These are phyloP conservation scores for Empidonax alnorum DNA, from an alignment of 2,113 vertebrate genomes.

Conservation along the genomic window DNA sequence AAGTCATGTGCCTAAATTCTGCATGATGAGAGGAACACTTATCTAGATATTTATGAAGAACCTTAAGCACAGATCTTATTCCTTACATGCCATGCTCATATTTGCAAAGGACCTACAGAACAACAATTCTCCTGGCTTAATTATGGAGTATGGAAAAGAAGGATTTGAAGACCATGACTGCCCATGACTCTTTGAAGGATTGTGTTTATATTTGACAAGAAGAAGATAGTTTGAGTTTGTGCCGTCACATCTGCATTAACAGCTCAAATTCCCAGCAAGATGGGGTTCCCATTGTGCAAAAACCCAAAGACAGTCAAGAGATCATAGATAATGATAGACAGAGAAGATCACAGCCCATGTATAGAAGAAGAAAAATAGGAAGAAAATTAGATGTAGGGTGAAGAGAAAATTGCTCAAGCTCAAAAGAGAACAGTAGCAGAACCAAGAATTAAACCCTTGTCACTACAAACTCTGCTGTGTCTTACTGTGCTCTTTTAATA, in stretches of 20 bases:
- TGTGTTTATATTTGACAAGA: background rate
- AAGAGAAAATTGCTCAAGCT: background rate
- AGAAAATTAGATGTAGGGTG: background rate
- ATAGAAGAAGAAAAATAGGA: background rate
- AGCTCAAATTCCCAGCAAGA: background rate
- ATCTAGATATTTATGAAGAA: background rate
- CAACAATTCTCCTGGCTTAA: background rate
- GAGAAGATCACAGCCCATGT: background rate
- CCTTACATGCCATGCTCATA: background rate
- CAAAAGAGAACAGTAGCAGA: background rate
- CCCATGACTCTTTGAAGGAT: background rate
- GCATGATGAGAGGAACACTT: accelerated
- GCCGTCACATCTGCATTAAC: background rate
- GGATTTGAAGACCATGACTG: background rate
- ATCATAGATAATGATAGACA: background rate
- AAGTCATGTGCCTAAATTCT: background rate
- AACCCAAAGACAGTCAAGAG: background rate
- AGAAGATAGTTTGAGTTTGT: background rate
- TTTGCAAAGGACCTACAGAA: background rate
- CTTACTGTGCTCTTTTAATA: background rate
- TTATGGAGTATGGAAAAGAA: background rate
- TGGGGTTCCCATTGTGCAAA: background rate
- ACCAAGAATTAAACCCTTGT: background rate
- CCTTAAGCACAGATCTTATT: background rate
- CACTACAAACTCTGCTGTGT: background rate